These are phyloP conservation scores for Echiichthys vipera DNA, from an alignment of 2,797 vertebrate species.

Conservation along the genomic window DNA sequence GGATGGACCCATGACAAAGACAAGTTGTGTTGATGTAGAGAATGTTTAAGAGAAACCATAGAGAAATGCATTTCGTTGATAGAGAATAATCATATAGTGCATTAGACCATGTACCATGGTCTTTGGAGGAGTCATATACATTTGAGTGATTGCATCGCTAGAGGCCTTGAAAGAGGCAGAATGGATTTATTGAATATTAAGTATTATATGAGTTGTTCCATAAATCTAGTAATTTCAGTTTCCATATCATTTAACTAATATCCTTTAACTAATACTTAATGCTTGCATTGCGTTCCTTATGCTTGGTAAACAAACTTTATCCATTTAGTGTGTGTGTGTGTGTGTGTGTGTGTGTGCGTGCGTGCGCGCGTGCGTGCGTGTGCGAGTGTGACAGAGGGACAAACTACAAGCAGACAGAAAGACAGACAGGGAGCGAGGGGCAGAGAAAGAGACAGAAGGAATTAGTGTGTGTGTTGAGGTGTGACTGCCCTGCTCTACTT, in stretches of 20 bases:
- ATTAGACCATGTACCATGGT: background rate
- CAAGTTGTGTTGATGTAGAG: background rate
- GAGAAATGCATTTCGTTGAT: background rate
- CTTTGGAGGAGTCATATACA: background rate
- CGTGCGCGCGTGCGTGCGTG: background rate
- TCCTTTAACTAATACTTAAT: too few relatives aligned
- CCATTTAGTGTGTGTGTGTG: slow-evolving; percentile 11
- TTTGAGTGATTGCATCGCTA: background rate
- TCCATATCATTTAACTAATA: slow-evolving; percentile 54
- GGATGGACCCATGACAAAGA: background rate
- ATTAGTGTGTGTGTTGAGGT: slow-evolving; percentile 80
- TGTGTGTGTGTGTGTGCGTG: background rate
- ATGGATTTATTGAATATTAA: slow-evolving; percentile 53
- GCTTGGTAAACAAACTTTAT: slow-evolving; percentile 47
- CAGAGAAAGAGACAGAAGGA: slow-evolving; percentile 64
- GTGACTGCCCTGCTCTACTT: slow-evolving; percentile 81
- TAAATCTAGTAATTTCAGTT: slow-evolving; percentile 39
- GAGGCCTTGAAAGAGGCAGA: slow-evolving; percentile 16
- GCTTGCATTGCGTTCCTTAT: slow-evolving; percentile 31
- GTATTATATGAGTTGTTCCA: slow-evolving; percentile 23
- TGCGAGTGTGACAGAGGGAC: background rate
- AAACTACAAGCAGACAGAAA: slow-evolving; percentile 35
- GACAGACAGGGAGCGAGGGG: slow-evolving; percentile 49
- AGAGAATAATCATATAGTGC: background rate
- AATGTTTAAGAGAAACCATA: background rate